Conservation (phyloP, 2,888 invertebrate genomes). For the Mellilla xanthometata region DNA sequence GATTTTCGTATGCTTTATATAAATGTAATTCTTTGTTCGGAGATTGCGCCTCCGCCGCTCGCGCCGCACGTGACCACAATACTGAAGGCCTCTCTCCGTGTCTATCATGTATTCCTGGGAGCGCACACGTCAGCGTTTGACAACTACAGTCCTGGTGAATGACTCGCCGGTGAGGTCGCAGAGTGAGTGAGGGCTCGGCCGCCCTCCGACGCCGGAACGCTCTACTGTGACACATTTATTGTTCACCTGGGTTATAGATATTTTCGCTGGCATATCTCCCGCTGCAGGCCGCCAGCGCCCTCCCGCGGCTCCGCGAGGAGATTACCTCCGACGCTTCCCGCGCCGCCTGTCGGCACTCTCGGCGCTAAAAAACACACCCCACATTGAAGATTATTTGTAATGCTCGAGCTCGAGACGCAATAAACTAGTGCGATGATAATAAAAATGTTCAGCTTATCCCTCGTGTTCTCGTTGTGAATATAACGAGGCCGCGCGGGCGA, state of each 20-base stretch:
- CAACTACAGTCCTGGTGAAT: constrained; percentile 77
- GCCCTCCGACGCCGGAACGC: constrained; percentile 60
- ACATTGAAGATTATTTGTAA: constrained; percentile 71
- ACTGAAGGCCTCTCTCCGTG: constrained; percentile 68
- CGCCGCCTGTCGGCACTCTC: constrained; percentile 40
- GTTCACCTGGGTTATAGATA: constrained; percentile 59
- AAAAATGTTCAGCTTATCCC: constrained; percentile 75
- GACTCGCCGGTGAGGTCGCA: constrained; percentile 75
- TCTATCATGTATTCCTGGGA: constrained; percentile 77
- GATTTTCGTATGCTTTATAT: constrained; percentile 72
- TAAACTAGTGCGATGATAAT: constrained; percentile 76
- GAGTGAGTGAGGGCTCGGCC: constrained; percentile 72
- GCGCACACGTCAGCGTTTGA: constrained; percentile 76
- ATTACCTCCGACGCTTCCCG: constrained; percentile 40
- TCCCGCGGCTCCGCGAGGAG: constrained; percentile 36
- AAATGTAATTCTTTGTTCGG: constrained; percentile 77
- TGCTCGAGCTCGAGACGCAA: constrained; percentile 69
- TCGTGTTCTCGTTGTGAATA: constrained; percentile 68
- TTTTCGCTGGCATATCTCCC: constrained; percentile 48
- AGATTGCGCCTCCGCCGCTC: constrained; percentile 72
- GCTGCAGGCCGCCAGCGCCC: too few relatives aligned
- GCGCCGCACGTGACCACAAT: constrained; percentile 75
- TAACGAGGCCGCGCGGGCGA: constrained; percentile 51
- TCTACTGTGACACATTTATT: constrained; percentile 64
- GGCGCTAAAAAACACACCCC: constrained; percentile 55